Evolutionary conservation across 2,797 vertebrate species (phyloP).

Genomic region (Sitta carolinensis): DNA sequence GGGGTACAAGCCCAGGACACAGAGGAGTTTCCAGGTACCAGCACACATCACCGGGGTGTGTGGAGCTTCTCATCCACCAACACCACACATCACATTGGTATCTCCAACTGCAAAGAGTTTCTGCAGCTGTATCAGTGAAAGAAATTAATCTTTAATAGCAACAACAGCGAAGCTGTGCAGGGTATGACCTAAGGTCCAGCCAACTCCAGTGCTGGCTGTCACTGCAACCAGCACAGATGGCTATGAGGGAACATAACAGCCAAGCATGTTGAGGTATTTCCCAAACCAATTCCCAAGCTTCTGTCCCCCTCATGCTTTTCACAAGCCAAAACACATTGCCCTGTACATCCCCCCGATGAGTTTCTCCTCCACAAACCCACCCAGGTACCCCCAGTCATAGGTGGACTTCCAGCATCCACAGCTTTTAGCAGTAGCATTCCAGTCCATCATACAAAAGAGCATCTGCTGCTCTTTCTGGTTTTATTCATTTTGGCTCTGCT

Average conservation of each 20-base stretch:
- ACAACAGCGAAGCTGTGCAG: background rate
- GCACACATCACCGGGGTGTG: fast-evolving
- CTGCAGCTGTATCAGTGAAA: background rate
- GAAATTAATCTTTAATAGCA: background rate
- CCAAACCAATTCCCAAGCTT: background rate
- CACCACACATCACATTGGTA: background rate
- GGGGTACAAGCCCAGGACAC: background rate
- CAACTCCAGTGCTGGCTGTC: background rate
- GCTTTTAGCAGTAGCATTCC: background rate
- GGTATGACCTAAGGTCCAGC: background rate
- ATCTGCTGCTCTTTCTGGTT: background rate
- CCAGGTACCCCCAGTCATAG: background rate
- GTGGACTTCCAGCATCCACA: background rate
- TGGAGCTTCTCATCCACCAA: background rate
- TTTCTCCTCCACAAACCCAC: background rate
- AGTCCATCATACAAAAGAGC: background rate
- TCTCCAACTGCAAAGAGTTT: background rate
- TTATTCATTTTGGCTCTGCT: background rate
- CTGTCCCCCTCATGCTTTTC: background rate
- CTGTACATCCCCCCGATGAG: fast-evolving
- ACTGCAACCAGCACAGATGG: background rate
- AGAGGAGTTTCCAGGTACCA: background rate
- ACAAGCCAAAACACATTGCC: background rate
- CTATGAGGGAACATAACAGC: background rate
- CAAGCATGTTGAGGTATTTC: background rate